phyloP scores from a whole-genome alignment of 2,888 invertebrate genomes.

The Spialia ferax region DNA sequence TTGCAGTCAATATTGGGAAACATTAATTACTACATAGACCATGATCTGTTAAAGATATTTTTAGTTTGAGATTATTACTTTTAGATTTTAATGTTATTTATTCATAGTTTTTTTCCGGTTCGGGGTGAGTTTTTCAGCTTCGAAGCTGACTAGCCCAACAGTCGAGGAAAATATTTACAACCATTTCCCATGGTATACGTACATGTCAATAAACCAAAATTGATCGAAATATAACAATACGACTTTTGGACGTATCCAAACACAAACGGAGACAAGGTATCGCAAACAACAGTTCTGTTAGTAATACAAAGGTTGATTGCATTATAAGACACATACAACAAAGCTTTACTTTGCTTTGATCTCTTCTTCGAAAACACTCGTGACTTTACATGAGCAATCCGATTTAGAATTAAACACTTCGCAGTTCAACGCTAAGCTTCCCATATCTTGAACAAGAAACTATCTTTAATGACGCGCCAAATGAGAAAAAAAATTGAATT shows the following conservation, averaged over 20 bases:
- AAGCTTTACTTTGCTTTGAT: conserved; percentile 6
- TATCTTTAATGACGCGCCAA: conserved; percentile 33
- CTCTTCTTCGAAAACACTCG: neutral
- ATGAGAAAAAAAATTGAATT: conserved; percentile 37
- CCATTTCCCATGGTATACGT: no score
- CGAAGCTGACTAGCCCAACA: no score
- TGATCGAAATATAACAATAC: neutral
- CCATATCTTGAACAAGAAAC: conserved; percentile 19
- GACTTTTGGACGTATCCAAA: neutral
- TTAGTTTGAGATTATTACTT: no score
- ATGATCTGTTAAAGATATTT: no score
- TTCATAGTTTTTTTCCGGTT: no score
- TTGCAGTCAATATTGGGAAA: no score
- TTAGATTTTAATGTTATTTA: no score
- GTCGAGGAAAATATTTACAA: no score
- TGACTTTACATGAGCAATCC: conserved; percentile 5
- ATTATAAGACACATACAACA: neutral
- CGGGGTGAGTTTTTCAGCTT: no score
- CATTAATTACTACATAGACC: no score
- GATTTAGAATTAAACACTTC: conserved; percentile 9
- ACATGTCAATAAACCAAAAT: no score
- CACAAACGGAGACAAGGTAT: neutral
- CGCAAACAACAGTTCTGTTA: conserved; percentile 1
- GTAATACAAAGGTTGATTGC: neutral
- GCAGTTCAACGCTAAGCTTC: conserved; percentile 9